Percentiles rank a stretch among this genome's conserved stretches.
Conservation (phyloP, 2,113 vertebrate species). For the Phocoena phocoena region DNA sequence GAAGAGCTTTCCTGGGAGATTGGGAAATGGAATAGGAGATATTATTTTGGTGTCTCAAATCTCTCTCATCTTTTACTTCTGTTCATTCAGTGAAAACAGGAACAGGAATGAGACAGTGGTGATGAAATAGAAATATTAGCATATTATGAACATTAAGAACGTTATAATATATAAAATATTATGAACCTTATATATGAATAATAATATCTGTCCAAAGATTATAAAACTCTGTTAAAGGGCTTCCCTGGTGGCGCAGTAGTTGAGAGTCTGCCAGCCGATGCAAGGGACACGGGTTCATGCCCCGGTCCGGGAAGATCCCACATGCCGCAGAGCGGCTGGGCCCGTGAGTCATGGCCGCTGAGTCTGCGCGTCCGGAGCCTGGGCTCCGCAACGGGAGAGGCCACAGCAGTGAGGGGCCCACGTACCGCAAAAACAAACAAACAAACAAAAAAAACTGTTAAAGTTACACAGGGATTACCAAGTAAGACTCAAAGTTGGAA, state of each 20-base stretch:
- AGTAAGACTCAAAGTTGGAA: background rate
- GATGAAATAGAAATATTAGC: constrained; percentile 16
- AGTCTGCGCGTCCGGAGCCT: too few species aligned
- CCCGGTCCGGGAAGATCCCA: too few species aligned
- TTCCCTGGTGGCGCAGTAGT: too few species aligned
- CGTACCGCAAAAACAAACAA: too few species aligned
- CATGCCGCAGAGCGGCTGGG: too few species aligned
- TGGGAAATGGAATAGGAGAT: constrained; percentile 4
- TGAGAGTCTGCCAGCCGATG: too few species aligned
- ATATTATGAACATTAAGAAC: background rate
- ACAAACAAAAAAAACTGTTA: too few species aligned
- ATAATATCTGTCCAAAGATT: background rate
- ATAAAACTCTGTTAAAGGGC: constrained; percentile 4
- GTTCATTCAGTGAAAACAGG: background rate
- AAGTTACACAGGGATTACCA: background rate
- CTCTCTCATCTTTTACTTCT: background rate
- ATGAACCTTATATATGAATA: background rate
- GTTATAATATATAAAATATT: background rate
- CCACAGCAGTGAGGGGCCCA: too few species aligned
- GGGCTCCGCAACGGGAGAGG: too few species aligned
- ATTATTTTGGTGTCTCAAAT: background rate
- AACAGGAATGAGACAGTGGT: background rate
- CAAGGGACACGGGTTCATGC: too few species aligned
- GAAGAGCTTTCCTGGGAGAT: constrained; percentile 11
- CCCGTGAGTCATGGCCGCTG: too few species aligned